A percentile compares a stretch with the other conserved stretches of the same genome.
phyloP scores from a whole-genome alignment of 1,140 invertebrate genomes.

The Trichomalopsis sarcophagae region DNA sequence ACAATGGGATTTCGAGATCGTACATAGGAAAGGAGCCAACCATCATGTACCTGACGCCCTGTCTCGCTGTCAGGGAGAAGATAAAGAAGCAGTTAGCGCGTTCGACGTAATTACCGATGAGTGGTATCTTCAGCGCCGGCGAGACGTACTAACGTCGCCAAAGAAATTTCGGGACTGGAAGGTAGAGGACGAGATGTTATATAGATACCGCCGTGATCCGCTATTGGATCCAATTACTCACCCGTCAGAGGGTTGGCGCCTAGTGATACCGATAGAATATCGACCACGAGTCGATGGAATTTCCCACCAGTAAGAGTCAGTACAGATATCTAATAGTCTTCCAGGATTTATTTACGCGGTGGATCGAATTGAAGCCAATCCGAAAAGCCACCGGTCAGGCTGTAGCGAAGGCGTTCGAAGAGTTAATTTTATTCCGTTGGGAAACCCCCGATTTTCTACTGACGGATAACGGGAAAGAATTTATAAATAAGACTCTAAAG shows the following conservation, averaged over 20 bases:
- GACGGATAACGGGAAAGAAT: too few species aligned
- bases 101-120: not conserved
- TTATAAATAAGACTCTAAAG: too few species aligned
- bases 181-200: not conserved
- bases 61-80: not conserved
- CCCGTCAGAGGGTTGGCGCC: conserved; percentile 45
- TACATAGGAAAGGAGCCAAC: conserved; percentile 54
- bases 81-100: not conserved
- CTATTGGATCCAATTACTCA: not conserved
- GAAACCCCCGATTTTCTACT: too few species aligned
- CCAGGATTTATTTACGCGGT: too few species aligned
- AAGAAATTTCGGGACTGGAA: conserved; percentile 37
- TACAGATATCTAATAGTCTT: too few species aligned
- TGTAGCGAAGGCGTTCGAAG: too few species aligned
- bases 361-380: too few species aligned
- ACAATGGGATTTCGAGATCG: conserved; percentile 66
- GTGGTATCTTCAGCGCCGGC: not conserved
- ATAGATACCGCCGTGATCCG: not conserved
- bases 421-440: too few species aligned
- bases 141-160: not conserved
- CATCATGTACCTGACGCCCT: not conserved
- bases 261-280: conserved; percentile 26
- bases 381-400: too few species aligned
- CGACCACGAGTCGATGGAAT: too few species aligned
- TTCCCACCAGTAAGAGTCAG: too few species aligned